Evolutionary conservation across 2,888 invertebrate species (phyloP).

Genomic region (Chorisops tibialis): DNA sequence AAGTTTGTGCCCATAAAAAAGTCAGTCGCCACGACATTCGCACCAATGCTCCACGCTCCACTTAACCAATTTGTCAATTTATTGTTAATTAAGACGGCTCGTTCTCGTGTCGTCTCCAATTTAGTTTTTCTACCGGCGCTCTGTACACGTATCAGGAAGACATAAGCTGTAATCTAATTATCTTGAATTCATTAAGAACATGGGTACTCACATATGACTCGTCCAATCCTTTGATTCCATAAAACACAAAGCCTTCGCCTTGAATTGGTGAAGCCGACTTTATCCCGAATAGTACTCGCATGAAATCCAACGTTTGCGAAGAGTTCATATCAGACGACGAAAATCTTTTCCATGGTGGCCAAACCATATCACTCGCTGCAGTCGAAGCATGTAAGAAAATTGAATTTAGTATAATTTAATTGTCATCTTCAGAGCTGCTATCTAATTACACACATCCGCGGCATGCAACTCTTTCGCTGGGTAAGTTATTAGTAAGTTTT

Average conservation of each 20-base stretch:
- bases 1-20: slow-evolving; percentile 71
- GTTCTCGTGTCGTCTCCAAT: slow-evolving; percentile 41
- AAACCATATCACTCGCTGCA: too few relatives aligned
- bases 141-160: too few relatives aligned
- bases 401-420: too few relatives aligned
- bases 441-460: too few relatives aligned
- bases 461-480: slow-evolving; percentile 43
- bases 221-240: slow-evolving; percentile 44
- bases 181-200: neutral
- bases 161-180: too few relatives aligned
- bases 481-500: slow-evolving; percentile 60
- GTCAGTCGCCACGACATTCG: slow-evolving; percentile 71
- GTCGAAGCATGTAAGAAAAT: too few relatives aligned
- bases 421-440: too few relatives aligned
- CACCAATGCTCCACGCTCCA: slow-evolving; percentile 63
- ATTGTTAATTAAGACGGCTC: slow-evolving; percentile 55
- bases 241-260: slow-evolving; percentile 48
- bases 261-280: slow-evolving; percentile 43
- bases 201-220: slow-evolving; percentile 41
- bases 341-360: slow-evolving; percentile 47
- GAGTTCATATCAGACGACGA: slow-evolving; percentile 45
- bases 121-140: too few relatives aligned
- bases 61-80: slow-evolving; percentile 67
- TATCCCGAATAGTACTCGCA: slow-evolving; percentile 46
- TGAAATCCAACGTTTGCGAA: slow-evolving; percentile 44